Conservation (phyloP, 2,888 invertebrate species). For the Hirtodrosophila alboralis region DNA sequence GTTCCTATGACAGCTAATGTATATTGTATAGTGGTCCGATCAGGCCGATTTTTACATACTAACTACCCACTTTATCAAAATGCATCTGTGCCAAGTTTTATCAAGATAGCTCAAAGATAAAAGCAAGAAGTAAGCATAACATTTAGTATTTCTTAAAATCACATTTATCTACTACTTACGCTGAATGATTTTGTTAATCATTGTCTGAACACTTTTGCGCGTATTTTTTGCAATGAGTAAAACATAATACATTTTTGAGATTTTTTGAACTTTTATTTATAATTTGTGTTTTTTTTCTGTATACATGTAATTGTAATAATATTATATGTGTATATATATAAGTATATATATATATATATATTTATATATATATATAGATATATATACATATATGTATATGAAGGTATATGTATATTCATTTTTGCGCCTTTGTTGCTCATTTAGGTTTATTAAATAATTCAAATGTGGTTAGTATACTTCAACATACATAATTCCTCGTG, state of each 20-base stretch:
- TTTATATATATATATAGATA: slow-evolving; percentile 31
- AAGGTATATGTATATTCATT: slow-evolving; percentile 55
- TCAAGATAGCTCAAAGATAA: too few species aligned
- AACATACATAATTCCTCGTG: slow-evolving; percentile 51
- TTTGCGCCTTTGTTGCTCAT: slow-evolving; percentile 31
- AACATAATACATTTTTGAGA: slow-evolving; percentile 17
- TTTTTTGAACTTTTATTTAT: slow-evolving; percentile 72
- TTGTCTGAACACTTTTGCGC: too few species aligned
- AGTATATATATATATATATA: slow-evolving; percentile 24
- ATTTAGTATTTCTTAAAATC: too few species aligned
- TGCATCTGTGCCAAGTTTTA: too few species aligned
- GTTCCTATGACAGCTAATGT: too few species aligned
- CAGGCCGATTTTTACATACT: too few species aligned
- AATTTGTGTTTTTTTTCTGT: slow-evolving; percentile 65
- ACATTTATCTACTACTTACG: too few species aligned
- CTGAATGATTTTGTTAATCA: too few species aligned
- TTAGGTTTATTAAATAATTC: slow-evolving; percentile 33
- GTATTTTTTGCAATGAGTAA: slow-evolving; percentile 1
- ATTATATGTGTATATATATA: slow-evolving; percentile 39
- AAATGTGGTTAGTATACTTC: slow-evolving; percentile 49
- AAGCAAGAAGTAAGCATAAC: too few species aligned
- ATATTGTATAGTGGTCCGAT: too few species aligned
- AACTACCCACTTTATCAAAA: too few species aligned
- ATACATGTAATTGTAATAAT: slow-evolving; percentile 74
- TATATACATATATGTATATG: slow-evolving; percentile 29